Evolutionary conservation across 2,797 vertebrate genomes (phyloP), one percentile per base, ranked within the genome.

Genomic region (Clarias laeviceps): DNA sequence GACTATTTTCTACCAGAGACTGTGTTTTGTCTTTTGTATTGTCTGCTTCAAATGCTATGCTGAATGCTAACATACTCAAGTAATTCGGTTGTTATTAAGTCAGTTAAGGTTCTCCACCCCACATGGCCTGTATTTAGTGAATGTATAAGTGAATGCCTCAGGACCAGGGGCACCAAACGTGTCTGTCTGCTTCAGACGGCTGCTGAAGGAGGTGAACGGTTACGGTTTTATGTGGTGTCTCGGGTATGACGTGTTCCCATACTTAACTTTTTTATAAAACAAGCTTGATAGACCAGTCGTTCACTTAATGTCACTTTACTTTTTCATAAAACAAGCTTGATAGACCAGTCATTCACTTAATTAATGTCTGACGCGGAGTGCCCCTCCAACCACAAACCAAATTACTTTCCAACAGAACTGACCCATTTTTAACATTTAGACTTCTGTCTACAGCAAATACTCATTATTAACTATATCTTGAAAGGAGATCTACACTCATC

Each of bases 41-140:
- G 15, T 57, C 29, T 79, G 76, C 32, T 61, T 62, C 57, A 79
- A n/a, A 79, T 61, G 14, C 12, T 15, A 12, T n/a, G 57, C 76
- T 61, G 57, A 62, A 79, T n/a, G 34, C 22, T 17, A 37, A 62
- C 77, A 79, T 79, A 64, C 59, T 59, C 4, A 34, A 62, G 14
- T 79, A 79, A 79, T 79, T 79, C 0, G 15, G 1, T 64, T 79
- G 77, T 78, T 78, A 24, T 62, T 62, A 34, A 79, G 77, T 62
- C 57, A 24, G 6, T 79, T 17, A 79, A 62, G 34, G 15, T 45
- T 79, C 34, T 62, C 34, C 77, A 62, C 57, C 32, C 62, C 57
- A 62, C 18, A 11, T 24, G 54, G 20, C 20, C 17, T 62, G 22
- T 15, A 37, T 40, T 12, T 24, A 11, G 76, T 40, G 32, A n/a